A percentile compares a stretch with the other conserved stretches of the same genome.
Conservation (phyloP, 2,797 vertebrate species). For the Microchirus variegatus region DNA sequence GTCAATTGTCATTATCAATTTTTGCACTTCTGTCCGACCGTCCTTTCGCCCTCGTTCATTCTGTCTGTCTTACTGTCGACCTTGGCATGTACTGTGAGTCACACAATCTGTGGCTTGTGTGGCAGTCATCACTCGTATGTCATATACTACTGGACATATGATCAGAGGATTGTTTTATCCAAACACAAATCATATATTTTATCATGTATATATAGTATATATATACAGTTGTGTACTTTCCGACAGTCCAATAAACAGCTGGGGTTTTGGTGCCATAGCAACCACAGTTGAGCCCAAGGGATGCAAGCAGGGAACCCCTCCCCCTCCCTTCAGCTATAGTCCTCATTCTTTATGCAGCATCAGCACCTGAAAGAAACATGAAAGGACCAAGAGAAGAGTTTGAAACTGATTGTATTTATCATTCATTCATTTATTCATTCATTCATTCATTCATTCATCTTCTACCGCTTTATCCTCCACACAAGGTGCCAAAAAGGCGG, state of each 20-base stretch:
- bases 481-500: too few relatives aligned
- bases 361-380: background rate
- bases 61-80: background rate
- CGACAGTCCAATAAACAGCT: background rate
- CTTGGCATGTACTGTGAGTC: background rate
- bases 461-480: too few relatives aligned
- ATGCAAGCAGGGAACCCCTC: background rate
- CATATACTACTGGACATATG: too few relatives aligned
- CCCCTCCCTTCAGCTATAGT: too few relatives aligned
- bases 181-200: too few relatives aligned
- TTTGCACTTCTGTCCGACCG: background rate
- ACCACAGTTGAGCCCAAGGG: constrained; percentile 1
- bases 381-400: background rate
- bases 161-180: too few relatives aligned
- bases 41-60: background rate
- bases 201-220: too few relatives aligned
- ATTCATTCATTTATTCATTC: too few relatives aligned
- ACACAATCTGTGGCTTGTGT: background rate
- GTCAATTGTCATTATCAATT: constrained; percentile 5
- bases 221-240: too few relatives aligned
- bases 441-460: too few relatives aligned
- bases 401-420: too few relatives aligned
- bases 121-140: too few relatives aligned
- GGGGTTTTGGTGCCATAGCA: constrained; percentile 30
- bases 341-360: background rate